Conservation (phyloP, 2,888 invertebrate genomes). For the Beris chalybata region DNA sequence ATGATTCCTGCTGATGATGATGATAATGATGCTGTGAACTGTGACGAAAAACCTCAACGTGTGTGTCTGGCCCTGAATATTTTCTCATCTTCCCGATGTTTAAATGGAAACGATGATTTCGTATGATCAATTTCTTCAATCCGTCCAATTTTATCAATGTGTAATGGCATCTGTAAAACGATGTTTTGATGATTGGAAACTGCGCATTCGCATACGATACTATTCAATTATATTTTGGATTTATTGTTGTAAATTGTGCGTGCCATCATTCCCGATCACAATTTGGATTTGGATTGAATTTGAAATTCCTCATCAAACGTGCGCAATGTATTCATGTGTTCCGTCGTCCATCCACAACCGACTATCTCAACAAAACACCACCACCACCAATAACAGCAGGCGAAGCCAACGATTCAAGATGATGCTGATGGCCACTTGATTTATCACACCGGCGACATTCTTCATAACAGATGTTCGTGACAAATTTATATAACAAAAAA, state of each 20-base stretch:
- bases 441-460: constrained; percentile 98
- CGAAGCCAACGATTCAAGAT: constrained; percentile 90
- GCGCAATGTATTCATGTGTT: not conserved
- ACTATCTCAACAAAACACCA: constrained; percentile 22
- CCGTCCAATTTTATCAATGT: not conserved
- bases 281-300: constrained; percentile 1
- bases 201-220: not conserved
- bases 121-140: not conserved
- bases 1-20: constrained; percentile 49
- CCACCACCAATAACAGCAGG: constrained; percentile 49
- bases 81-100: constrained; percentile 34
- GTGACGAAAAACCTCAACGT: constrained; percentile 19
- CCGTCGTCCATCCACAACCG: constrained; percentile 32
- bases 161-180: not conserved
- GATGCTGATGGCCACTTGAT: constrained; percentile 99
- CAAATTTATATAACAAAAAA: constrained; percentile 59
- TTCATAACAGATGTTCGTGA: constrained; percentile 99
- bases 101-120: not conserved
- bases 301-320: not conserved
- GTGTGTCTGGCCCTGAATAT: constrained; percentile 34
- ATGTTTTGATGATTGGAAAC: not conserved
- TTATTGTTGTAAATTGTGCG: not conserved
- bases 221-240: not conserved
- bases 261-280: not conserved
- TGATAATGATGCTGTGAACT: constrained; percentile 13